phyloP scores from a whole-genome alignment of 92 coral and sea anemone species.

The Porites lobata region DNA sequence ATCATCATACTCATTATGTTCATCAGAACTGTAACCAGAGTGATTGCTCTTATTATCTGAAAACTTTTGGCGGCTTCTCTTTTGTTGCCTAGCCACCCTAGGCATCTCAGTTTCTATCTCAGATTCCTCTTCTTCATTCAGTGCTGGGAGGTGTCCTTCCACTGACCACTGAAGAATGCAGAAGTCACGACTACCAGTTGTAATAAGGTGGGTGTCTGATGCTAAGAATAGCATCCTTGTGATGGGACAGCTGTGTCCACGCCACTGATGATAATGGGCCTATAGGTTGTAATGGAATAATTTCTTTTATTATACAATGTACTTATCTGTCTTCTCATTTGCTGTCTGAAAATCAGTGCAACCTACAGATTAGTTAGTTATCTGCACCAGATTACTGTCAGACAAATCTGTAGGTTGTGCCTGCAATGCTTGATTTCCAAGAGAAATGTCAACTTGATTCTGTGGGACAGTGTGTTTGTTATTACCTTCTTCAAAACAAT shows the following conservation, averaged over 20 bases:
- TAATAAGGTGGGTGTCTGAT: conserved; percentile 79
- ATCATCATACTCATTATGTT: conserved; percentile 14
- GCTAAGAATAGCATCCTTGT: conserved; percentile 82
- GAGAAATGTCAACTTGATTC: too few relatives aligned
- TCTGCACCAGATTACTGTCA: too few relatives aligned
- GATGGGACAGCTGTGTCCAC: conserved; percentile 92
- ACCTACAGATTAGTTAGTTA: too few relatives aligned
- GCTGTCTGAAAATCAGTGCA: too few relatives aligned
- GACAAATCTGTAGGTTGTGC: too few relatives aligned
- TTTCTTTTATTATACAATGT: too few relatives aligned
- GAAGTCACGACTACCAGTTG: conserved; percentile 87
- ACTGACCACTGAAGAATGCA: conserved; percentile 89
- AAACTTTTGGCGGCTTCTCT: not conserved
- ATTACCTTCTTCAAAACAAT: too few relatives aligned
- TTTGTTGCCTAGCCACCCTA: conserved; percentile 4
- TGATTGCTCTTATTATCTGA: conserved; percentile 31
- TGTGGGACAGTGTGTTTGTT: too few relatives aligned
- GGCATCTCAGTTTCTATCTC: conserved; percentile 11
- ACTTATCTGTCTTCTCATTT: too few relatives aligned
- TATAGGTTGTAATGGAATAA: conserved; percentile 3
- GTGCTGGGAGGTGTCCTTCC: conserved; percentile 67
- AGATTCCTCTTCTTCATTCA: conserved; percentile 71
- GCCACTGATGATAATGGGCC: conserved; percentile 92
- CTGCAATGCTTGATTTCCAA: too few relatives aligned
- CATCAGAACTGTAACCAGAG: conserved; percentile 37